phyloP scores from a whole-genome alignment of 1,140 invertebrate genomes.

The Danaus melanippus region DNA sequence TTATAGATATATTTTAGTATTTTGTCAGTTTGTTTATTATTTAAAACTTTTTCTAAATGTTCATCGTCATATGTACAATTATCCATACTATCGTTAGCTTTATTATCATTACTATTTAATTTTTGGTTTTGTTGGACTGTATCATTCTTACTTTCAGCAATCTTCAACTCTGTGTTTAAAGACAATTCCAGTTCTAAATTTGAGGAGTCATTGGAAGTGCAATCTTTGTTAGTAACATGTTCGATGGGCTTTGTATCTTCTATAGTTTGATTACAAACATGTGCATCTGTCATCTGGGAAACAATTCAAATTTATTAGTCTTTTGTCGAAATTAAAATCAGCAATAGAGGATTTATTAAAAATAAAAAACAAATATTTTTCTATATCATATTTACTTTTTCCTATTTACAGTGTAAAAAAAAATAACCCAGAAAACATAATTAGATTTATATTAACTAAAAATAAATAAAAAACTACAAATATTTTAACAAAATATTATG shows the following conservation, averaged over 20 bases:
- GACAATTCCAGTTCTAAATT: no score
- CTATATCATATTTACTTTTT: slow-evolving; percentile 8
- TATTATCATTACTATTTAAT: not conserved
- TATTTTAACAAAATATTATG: slow-evolving; percentile 9
- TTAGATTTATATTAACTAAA: slow-evolving; percentile 17
- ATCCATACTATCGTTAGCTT: not conserved
- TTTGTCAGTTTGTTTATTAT: slow-evolving; percentile 3
- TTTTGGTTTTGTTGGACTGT: no score
- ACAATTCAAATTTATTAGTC: slow-evolving; percentile 3
- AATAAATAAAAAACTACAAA: slow-evolving; percentile 27
- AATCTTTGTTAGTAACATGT: no score
- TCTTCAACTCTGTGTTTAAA: no score
- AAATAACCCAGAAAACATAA: slow-evolving; percentile 14
- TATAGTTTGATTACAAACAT: slow-evolving; percentile 10
- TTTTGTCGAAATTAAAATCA: no score
- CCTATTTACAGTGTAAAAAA: slow-evolving; percentile 18
- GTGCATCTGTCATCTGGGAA: slow-evolving; percentile 29
- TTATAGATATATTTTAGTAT: slow-evolving; percentile 13
- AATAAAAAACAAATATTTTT: slow-evolving; percentile 6
- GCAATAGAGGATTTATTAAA: not conserved
- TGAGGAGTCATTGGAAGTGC: no score
- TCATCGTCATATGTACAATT: slow-evolving; percentile 6
- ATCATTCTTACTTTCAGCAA: no score
- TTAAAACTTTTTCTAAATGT: slow-evolving; percentile 2
- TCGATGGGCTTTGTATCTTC: no score